Percentiles rank a stretch among this genome's conserved stretches.
Evolutionary conservation across 2,888 invertebrate species (phyloP).

Genomic region (Zaprionus obscuricornis): DNA sequence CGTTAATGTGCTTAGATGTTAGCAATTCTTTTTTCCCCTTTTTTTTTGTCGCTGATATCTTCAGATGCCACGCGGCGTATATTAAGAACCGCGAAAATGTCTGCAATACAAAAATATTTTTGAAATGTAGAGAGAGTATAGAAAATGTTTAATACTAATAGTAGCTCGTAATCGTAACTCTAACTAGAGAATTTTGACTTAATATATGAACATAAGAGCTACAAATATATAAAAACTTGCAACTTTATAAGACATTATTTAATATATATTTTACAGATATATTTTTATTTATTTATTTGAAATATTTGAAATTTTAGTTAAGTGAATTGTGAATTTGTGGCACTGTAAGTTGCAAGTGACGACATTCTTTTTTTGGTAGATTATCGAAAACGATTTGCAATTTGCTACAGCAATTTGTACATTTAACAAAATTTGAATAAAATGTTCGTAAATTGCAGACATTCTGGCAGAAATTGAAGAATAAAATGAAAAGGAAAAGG

Average conservation of each 20-base stretch:
- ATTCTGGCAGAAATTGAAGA: conserved; percentile 36
- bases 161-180: too few species aligned
- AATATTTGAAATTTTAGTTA: too few species aligned
- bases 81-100: not conserved
- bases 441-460: conserved; percentile 73
- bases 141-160: too few species aligned
- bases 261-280: too few species aligned
- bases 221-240: too few species aligned
- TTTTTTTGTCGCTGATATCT: conserved; percentile 20
- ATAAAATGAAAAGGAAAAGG: conserved; percentile 20
- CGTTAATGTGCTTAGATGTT: conserved; percentile 65
- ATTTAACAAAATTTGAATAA: conserved; percentile 68
- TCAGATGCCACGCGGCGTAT: conserved; percentile 12
- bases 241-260: too few species aligned
- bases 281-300: too few species aligned
- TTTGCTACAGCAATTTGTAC: conserved; percentile 55
- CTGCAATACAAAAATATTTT: too few species aligned
- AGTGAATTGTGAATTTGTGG: conserved; percentile 26
- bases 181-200: too few species aligned
- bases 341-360: not conserved
- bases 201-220: too few species aligned
- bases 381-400: conserved; percentile 21
- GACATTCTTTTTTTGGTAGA: not conserved
- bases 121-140: too few species aligned
- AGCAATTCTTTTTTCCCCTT: conserved; percentile 33